Evolutionary conservation across 2,113 vertebrate genomes (phyloP), one percentile per base, ranked within the genome.

Genomic region (Capreolus pygargus): DNA sequence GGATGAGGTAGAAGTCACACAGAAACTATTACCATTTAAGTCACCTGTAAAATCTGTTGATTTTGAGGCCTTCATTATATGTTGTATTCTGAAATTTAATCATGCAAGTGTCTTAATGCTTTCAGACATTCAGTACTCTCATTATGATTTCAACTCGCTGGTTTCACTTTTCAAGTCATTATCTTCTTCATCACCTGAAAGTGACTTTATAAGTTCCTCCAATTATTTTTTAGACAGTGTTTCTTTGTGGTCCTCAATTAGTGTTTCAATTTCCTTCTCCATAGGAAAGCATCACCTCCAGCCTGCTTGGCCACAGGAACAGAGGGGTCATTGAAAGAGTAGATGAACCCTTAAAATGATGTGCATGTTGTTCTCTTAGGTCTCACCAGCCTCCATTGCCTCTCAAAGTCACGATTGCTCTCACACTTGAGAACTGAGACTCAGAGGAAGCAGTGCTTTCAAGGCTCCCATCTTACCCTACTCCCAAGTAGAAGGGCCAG

Each of bases 211-310:
- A 91, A 86, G 64, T 88, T 84, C 70, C 25, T 95, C 86, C 94
- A 94, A 91, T 97, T 97, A 96, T 81, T 70, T 95, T 97, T 94
- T n/a, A 67, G 76, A 33, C 33, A 17, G 2, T 91, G 36, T 94
- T 89, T 96, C 88, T 94, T 70, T 3, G 10, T 79, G 39, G 60
- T 79, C 90, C 11, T 94, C 94, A 97, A 79, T 97, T 97, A 98
- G 86, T 67, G 83, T 94, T 97, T 95, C 91, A 95, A 94, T 98
- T 97, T 97, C 86, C 94, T 94, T 97, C 95, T 95, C 95, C 33
- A 6, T 79, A 33, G 95, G 95, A 94, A 83, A 47, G 55, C 76
- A 9, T 82, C 36, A 12, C 94, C 92, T 78, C 95, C 95, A 60
- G 85, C 76, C 92, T 78, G 55, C 36, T 33, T 55, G 47, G 74